Percentiles rank a stretch among this genome's conserved stretches.
Conservation (phyloP, 2,113 vertebrate genomes). For the Burhinus bistriatus region DNA sequence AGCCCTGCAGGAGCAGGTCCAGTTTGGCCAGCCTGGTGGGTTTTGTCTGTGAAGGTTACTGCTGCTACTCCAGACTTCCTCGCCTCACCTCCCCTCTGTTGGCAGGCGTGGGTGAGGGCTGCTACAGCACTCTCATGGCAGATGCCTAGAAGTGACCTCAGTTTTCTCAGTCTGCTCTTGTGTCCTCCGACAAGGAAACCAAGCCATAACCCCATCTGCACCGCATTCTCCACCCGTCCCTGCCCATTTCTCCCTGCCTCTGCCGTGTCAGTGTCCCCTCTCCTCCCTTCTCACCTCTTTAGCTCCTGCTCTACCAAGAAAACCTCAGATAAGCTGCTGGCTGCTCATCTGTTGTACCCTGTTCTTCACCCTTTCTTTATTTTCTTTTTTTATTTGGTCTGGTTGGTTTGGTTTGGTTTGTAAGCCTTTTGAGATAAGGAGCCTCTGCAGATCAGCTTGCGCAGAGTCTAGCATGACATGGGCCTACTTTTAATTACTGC, state of each 20-base stretch:
- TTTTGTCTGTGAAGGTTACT: neutral
- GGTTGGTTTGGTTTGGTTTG: neutral
- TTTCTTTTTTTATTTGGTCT: neutral
- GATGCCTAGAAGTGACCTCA: neutral
- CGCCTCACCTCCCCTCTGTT: fast-evolving
- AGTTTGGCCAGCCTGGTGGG: neutral
- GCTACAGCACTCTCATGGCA: fast-evolving
- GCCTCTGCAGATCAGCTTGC: neutral
- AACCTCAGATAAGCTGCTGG: neutral
- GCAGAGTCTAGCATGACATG: neutral
- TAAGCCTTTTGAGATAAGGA: neutral
- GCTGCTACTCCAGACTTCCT: neutral
- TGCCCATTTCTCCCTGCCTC: neutral
- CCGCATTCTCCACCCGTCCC: fast-evolving
- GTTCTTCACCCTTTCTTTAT: neutral
- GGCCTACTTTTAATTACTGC: neutral
- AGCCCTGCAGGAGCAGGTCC: neutral
- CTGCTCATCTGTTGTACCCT: neutral
- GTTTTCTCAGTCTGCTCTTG: neutral
- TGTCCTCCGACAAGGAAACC: fast-evolving
- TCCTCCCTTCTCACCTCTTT: neutral
- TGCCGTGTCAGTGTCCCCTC: neutral
- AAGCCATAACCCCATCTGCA: neutral
- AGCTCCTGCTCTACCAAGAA: fast-evolving
- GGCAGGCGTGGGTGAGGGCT: fast-evolving